phyloP scores from a whole-genome alignment of 1,140 invertebrate genomes.

The Leucophenga varia region DNA sequence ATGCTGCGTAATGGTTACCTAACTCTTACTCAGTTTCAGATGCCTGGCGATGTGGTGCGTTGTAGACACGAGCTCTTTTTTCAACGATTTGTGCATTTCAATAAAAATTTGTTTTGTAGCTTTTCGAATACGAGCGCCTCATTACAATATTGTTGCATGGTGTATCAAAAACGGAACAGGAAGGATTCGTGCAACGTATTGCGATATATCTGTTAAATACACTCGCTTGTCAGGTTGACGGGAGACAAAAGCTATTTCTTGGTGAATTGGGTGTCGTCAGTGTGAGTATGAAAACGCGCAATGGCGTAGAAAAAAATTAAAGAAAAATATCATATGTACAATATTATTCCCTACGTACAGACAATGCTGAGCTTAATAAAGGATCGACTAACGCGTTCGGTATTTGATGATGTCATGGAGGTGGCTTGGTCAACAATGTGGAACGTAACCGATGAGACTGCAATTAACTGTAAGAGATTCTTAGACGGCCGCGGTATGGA shows the following conservation, averaged over 20 bases:
- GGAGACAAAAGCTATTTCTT: slow-evolving; percentile 84
- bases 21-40: slow-evolving; percentile 91
- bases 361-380: slow-evolving; percentile 85
- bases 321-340: not conserved
- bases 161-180: slow-evolving; percentile 76
- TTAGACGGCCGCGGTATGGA: slow-evolving; percentile 83
- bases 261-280: slow-evolving; percentile 87
- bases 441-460: slow-evolving; percentile 97
- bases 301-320: too few relatives aligned
- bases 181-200: slow-evolving; percentile 91
- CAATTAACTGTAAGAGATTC: slow-evolving; percentile 88
- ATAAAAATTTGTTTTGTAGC: slow-evolving; percentile 59
- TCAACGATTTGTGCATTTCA: not conserved
- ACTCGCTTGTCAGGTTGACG: slow-evolving; percentile 93
- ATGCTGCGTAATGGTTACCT: slow-evolving; percentile 96
- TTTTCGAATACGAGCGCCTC: slow-evolving; percentile 88
- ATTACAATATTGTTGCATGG: slow-evolving; percentile 84
- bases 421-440: slow-evolving; percentile 97
- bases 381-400: slow-evolving; percentile 68
- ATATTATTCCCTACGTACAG: slow-evolving; percentile 59
- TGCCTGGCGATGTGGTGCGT: slow-evolving; percentile 91
- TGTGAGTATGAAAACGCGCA: slow-evolving; percentile 64
- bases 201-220: slow-evolving; percentile 94
- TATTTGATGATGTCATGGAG: slow-evolving; percentile 94
- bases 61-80: not conserved